phyloP scores from a whole-genome alignment of 2,888 invertebrate genomes.

The Cerastoderma edule region DNA sequence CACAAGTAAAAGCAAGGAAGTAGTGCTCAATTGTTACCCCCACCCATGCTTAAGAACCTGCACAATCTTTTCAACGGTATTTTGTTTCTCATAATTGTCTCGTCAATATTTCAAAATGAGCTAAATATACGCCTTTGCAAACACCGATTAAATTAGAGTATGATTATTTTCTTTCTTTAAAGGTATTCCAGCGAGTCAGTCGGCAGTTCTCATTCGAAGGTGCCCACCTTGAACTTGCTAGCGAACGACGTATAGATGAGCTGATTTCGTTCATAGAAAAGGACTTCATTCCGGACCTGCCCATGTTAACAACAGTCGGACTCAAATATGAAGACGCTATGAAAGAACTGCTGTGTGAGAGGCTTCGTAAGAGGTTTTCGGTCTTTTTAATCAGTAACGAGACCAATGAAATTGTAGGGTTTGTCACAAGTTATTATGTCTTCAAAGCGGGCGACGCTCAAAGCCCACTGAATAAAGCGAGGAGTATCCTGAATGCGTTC shows the following conservation, averaged over 20 bases:
- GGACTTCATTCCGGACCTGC: not conserved
- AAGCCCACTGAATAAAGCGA: not conserved
- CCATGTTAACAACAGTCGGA: not conserved
- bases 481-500: not conserved
- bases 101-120: too few relatives aligned
- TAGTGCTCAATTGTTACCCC: too few relatives aligned
- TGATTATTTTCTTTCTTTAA: too few relatives aligned
- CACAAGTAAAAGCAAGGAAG: too few relatives aligned
- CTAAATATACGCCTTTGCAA: too few relatives aligned
- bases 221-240: not conserved
- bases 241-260: not conserved
- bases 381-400: not conserved
- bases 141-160: too few relatives aligned
- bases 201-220: not conserved
- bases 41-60: too few relatives aligned
- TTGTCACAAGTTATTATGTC: not conserved
- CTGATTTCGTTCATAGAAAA: not conserved
- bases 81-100: too few relatives aligned
- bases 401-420: not conserved
- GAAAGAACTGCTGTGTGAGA: not conserved
- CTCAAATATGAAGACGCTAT: not conserved
- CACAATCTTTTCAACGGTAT: too few relatives aligned
- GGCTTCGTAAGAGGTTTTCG: not conserved
- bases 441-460: not conserved
- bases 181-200: not conserved